Conservation (phyloP, 2,888 invertebrate species). For the Xestia xanthographa region DNA sequence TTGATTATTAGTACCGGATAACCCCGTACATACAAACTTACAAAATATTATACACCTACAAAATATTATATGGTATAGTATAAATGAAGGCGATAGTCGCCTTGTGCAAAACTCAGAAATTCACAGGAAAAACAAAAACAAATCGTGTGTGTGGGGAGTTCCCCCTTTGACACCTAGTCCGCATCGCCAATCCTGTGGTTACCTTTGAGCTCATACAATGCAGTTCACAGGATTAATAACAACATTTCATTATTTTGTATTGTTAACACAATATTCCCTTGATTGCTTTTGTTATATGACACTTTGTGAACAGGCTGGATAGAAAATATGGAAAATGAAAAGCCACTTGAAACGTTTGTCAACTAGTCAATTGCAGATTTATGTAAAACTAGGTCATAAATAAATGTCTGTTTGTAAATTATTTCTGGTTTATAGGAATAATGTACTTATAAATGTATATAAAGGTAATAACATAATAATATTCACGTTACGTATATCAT, state of each 20-base stretch:
- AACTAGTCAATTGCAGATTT: not conserved
- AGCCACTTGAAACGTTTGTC: not conserved
- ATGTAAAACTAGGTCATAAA: not conserved
- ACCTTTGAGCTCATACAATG: not conserved
- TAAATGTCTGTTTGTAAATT: not conserved
- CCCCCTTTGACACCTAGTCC: too few relatives aligned
- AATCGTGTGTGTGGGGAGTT: too few relatives aligned
- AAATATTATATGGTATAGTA: too few relatives aligned
- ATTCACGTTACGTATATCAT: not conserved
- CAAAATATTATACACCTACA: too few relatives aligned
- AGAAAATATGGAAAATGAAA: conserved; percentile 13
- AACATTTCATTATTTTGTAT: not conserved
- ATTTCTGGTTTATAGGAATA: not conserved
- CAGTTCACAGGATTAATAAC: not conserved
- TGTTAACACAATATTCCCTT: not conserved
- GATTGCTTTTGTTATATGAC: conserved; percentile 4
- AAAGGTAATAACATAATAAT: not conserved
- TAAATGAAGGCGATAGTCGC: too few relatives aligned
- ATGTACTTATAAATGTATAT: not conserved
- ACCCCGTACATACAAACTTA: too few relatives aligned
- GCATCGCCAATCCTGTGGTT: not conserved
- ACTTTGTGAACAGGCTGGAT: not conserved
- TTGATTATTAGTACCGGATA: too few relatives aligned
- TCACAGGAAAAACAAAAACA: too few relatives aligned
- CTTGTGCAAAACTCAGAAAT: too few relatives aligned